phyloP scores from a whole-genome alignment of 1,140 invertebrate genomes.

The Diorhabda sublineata region DNA sequence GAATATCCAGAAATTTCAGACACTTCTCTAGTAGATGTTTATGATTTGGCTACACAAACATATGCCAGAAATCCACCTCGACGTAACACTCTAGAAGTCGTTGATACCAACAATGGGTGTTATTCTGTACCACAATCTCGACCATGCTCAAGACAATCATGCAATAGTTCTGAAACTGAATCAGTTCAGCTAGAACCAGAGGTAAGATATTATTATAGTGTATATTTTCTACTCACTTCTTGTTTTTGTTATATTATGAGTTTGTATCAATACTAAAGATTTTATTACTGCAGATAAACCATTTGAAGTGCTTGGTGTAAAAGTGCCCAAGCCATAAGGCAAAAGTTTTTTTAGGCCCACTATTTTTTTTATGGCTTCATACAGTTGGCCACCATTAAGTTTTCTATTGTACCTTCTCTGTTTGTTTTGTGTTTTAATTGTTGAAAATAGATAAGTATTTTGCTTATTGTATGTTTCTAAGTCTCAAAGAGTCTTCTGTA shows the following conservation, averaged over 20 bases:
- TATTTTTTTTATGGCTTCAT: too few species aligned
- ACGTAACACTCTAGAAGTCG: conserved; percentile 66
- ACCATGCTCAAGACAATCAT: conserved; percentile 54
- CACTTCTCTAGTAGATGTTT: conserved; percentile 68
- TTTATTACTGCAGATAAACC: too few species aligned
- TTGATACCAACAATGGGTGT: conserved; percentile 50
- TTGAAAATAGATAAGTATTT: too few species aligned
- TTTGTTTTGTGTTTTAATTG: too few species aligned
- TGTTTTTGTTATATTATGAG: background rate
- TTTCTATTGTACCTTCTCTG: too few species aligned
- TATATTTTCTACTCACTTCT: background rate
- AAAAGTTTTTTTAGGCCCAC: too few species aligned
- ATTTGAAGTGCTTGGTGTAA: too few species aligned
- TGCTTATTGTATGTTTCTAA: too few species aligned
- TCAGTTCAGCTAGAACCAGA: conserved; percentile 43
- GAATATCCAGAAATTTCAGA: conserved; percentile 75
- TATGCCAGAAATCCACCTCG: conserved; percentile 63
- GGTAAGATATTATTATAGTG: background rate
- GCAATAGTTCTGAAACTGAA: conserved; percentile 49
- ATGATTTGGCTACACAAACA: conserved; percentile 76
- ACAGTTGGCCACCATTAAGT: too few species aligned
- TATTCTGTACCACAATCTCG: conserved; percentile 70
- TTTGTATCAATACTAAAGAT: background rate
- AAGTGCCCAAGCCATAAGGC: too few species aligned
- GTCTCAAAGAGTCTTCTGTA: too few species aligned